phyloP scores from a whole-genome alignment of 30 jellyfish, hydroid and myxozoan species.

The Aurelia sp. region DNA sequence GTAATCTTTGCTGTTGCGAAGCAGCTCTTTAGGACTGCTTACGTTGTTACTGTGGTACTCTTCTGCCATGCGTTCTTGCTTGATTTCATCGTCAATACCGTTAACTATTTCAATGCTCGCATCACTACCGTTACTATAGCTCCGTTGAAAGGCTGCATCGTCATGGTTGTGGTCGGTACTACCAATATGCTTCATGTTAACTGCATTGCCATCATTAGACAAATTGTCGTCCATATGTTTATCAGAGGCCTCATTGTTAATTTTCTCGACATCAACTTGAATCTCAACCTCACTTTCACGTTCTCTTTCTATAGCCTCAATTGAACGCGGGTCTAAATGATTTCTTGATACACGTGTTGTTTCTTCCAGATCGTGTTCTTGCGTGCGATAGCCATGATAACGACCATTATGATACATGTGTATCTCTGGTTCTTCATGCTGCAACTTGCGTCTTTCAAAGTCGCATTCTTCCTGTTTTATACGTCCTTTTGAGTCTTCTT shows the following conservation, averaged over 20 bases:
- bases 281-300: conserved; percentile 22
- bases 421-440: background rate
- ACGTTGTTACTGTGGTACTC: background rate
- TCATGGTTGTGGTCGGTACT: too few relatives aligned
- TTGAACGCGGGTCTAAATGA: background rate
- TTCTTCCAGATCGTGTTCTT: background rate
- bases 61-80: background rate
- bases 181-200: too few relatives aligned
- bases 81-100: too few relatives aligned
- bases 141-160: too few relatives aligned
- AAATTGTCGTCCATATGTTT: too few relatives aligned
- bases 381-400: background rate
- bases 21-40: too few relatives aligned
- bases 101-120: too few relatives aligned
- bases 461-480: too few relatives aligned
- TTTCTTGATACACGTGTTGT: background rate
- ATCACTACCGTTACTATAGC: background rate
- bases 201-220: too few relatives aligned
- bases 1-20: too few relatives aligned
- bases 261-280: conserved; percentile 32
- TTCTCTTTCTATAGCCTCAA: background rate
- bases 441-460: too few relatives aligned
- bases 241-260: background rate
- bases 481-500: background rate
- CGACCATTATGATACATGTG: background rate